Percentiles rank a stretch among this genome's conserved stretches.
These are phyloP conservation scores for Crambe crambe DNA, from an alignment of 37 sponge, comb jelly and placozoan genomes.

Conservation along the genomic window DNA sequence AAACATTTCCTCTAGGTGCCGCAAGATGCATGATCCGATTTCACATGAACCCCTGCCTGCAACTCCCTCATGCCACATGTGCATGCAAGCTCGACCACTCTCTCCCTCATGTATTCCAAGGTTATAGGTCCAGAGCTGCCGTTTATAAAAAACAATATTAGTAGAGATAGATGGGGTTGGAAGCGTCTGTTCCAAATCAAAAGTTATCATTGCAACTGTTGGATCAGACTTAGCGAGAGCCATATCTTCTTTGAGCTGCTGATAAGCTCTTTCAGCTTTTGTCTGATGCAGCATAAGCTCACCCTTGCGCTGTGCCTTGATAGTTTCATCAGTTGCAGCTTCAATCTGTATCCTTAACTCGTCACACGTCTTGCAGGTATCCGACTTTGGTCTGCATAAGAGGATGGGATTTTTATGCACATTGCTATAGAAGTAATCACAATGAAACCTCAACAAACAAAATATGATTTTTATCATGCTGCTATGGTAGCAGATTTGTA, in stretches of 20 bases:
- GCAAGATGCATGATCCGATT: constrained; percentile 26
- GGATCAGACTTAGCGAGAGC: constrained; percentile 2
- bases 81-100: constrained; percentile 9
- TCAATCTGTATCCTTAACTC: too few species aligned
- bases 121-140: constrained; percentile 54
- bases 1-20: too few species aligned
- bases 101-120: constrained; percentile 28
- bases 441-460: too few species aligned
- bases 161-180: constrained; percentile 33
- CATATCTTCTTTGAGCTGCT: neutral
- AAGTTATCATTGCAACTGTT: constrained; percentile 15
- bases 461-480: too few species aligned
- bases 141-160: constrained; percentile 26
- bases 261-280: constrained; percentile 13
- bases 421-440: too few species aligned
- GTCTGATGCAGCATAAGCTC: neutral
- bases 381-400: too few species aligned
- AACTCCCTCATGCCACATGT: constrained; percentile 34
- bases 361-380: too few species aligned
- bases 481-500: too few species aligned
- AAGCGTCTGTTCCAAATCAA: constrained; percentile 25
- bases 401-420: too few species aligned
- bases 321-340: too few species aligned
- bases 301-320: constrained; percentile 13
- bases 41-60: constrained; percentile 31